Evolutionary conservation across 2,888 invertebrate species (phyloP), one percentile per base, ranked within the genome.

Genomic region (Coleophora flavipennella): DNA sequence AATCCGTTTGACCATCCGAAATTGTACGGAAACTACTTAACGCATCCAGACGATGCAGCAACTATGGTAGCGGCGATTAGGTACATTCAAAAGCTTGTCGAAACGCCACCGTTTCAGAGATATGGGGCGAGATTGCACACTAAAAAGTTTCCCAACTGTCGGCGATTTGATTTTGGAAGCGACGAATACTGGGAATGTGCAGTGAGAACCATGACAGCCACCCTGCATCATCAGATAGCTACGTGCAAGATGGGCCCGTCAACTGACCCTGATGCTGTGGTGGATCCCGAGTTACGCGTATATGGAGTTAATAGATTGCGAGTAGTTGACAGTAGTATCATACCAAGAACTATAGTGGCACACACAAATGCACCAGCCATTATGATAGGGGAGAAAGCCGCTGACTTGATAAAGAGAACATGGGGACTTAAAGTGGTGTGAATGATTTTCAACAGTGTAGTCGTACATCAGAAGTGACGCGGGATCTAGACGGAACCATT

Each of bases 341-440:
- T 92, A 62, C 91, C 92, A 1, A 74, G 84, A 37, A 85, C 90
- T 7, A 85, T 89, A 33, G 88, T 88, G 8, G 87, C 89, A 0
- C 91, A 92, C 62, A 90, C 90, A 0, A 88, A 88, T 39, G 90
- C 89, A 0, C 88, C 89, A 3, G 88, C 89, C 1, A 87, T 91
- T 31, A 91, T 91, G 91, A 87, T 91, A 26, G 92, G 89, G 0
- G 92, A 92, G 67, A 92, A 91, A 53, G 91, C 86, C 2, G 86
- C 91, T 0, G 90, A 89, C 59, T 76, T 90, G 64, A 87, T 91
- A 37, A 87, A 85, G 48, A 58, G 61, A 29, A 68, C 73, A 37
- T 89, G 88, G 88, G 38, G 40, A 31, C 20, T 29, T 20, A 4
- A 20, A 20, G 6, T 20, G n/a, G n/a, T n/a, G n/a, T n/a, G n/a